Percentiles rank a stretch among this genome's conserved stretches.
phyloP scores from a whole-genome alignment of 2,888 invertebrate genomes.

The Amiota minor region DNA sequence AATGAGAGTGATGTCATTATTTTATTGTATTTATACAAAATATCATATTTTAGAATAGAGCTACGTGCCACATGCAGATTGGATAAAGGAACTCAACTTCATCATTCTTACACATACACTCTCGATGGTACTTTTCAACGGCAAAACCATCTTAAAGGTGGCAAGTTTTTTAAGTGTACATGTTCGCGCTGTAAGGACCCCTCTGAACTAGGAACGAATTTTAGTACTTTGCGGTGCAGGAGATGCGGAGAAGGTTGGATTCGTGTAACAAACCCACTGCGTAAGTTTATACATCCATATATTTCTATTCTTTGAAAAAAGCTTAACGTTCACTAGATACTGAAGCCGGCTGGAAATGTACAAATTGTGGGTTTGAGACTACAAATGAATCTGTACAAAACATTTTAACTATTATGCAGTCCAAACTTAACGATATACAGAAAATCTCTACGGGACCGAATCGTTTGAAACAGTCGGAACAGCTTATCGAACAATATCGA shows the following conservation, averaged over 20 bases:
- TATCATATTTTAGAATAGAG: conserved; percentile 75
- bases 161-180: conserved; percentile 86
- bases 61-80: conserved; percentile 81
- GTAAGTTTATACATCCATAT: conserved; percentile 72
- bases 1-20: conserved; percentile 39
- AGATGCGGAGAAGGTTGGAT: conserved; percentile 84
- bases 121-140: conserved; percentile 83
- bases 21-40: background rate
- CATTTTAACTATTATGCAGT: conserved; percentile 79
- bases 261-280: conserved; percentile 79
- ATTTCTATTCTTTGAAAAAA: background rate
- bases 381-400: conserved; percentile 78
- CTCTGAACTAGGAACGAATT: conserved; percentile 84
- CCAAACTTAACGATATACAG: conserved; percentile 80
- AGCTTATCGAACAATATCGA: conserved; percentile 78
- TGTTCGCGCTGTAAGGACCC: conserved; percentile 86
- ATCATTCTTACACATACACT: conserved; percentile 84
- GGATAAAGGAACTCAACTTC: conserved; percentile 78
- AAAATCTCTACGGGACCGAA: conserved; percentile 76
- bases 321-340: conserved; percentile 45
- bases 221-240: conserved; percentile 84
- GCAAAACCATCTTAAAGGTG: conserved; percentile 80
- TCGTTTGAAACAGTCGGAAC: conserved; percentile 80
- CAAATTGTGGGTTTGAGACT: conserved; percentile 79
- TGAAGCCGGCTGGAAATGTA: conserved; percentile 69